Conservation (phyloP, 2,797 vertebrate genomes). For the Cirrhinus molitorella region DNA sequence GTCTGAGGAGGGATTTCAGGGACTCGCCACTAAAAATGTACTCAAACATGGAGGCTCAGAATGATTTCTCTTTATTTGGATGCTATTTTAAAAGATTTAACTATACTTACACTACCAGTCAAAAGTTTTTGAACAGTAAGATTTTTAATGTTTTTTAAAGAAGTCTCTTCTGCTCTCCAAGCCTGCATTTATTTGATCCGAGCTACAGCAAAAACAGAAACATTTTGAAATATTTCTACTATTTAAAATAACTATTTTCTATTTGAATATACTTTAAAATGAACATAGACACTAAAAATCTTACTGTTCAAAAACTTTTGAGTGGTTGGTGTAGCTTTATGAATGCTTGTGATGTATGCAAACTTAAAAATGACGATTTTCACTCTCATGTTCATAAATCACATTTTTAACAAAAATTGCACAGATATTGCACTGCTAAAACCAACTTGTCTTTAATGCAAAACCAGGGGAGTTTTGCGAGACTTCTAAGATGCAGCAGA, state of each 20-base stretch:
- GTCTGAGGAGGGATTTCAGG: background rate
- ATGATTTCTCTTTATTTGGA: background rate
- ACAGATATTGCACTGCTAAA: conserved; percentile 39
- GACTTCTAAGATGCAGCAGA: conserved; percentile 10
- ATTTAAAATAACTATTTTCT: too few species aligned
- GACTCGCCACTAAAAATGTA: background rate
- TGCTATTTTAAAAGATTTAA: background rate
- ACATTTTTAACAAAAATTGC: conserved; percentile 8
- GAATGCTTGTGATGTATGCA: background rate
- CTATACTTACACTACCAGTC: background rate
- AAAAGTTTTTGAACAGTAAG: too few species aligned
- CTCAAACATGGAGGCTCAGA: background rate
- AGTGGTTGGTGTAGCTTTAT: background rate
- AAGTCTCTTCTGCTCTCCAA: too few species aligned
- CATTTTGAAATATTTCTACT: too few species aligned
- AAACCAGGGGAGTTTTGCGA: conserved; percentile 22
- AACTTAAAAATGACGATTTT: background rate
- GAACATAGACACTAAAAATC: too few species aligned
- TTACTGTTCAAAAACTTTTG: too few species aligned
- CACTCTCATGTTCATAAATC: conserved; percentile 11
- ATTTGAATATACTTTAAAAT: too few species aligned
- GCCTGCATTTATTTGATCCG: too few species aligned
- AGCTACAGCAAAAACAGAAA: too few species aligned
- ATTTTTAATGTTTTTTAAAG: too few species aligned
- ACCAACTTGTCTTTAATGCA: conserved; percentile 25